Base-by-base conservation (phyloP, 2,888 invertebrate species). In the Nephrotoma flavescens region DNA sequence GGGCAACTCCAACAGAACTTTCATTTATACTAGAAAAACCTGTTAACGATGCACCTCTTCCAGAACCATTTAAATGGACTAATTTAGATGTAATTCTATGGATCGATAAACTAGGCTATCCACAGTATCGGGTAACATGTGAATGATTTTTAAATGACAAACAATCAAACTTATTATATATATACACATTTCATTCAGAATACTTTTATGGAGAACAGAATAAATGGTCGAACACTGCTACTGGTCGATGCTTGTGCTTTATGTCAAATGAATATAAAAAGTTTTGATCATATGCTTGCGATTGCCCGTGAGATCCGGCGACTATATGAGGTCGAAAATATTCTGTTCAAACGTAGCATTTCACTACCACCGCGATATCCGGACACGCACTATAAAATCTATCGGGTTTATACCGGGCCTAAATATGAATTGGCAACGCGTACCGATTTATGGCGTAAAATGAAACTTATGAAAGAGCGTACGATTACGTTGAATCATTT, bases 381-480 rank as follows among this genome's bases (percentile, higher is more conserved):
- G 0, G 88, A 92, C 2, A 93, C 93, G 0, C 91, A 93, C n/a
- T 93, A 92, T 87, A 93, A 93, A 0, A 90, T 92, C 89, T 93
- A 93, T 89, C 92, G 92, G 12, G 91, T 93, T 0, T 90, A 92
- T 57, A 93, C 93, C 0, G 94, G 94, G 0, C 92, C 92, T 0
- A 91, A 88, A 12, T 93, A 93, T 91, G 93, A 93, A 0, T 90
- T 91, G 1, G 88, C 92, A 86, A 91, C 88, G 87, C 92, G 93
- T 87, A 90, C 91, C 0, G 93, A 93, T 44, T 89, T 94, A 0
- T 91, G 93, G 0, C 91, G 93, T 0, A 92, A 92, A 90, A 93
- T 93, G 93, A 92, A 93, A 87, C 91, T 94, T 0, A 87, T 94
- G 4, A 90, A 90, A 87, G 91, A 92, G 0, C 90, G 90, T 5